Evolutionary conservation across 2,113 vertebrate species (phyloP), one percentile per base, ranked within the genome.

Genomic region (Pipra filicauda): DNA sequence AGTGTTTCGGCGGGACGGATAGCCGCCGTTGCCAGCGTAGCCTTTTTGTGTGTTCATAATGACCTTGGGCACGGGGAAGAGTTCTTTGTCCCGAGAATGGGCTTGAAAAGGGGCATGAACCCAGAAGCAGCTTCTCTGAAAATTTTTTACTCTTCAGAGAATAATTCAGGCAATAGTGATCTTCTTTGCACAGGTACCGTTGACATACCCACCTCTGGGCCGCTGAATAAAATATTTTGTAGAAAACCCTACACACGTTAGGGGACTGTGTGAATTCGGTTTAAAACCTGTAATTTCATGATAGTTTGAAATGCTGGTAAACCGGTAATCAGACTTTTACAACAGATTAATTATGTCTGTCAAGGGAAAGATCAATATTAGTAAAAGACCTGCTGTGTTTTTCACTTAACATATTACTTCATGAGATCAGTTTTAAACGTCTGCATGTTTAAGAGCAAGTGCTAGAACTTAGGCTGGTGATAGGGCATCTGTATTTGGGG

Each of bases 41-140:
- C 72, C 18, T 16, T 9, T 46, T 2, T 6, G 35, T 8, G 21
- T 35, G 58, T 22, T 37, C 3, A 7, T 14, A 1, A 12, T 4
- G 65, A 22, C 43, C 44, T 46, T 17, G 23, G 43, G 15, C 65
- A 26, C 15, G 8, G 11, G 43, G 11, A 24, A 24, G 31, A 18
- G 31, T 18, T 41, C 18, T n/a, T 24, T 46, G 65, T 23, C 48
- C 41, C 6, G 1, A 4, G 31, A 31, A 5, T 2, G 15, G 48
- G 20, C 15, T 48, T 8, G 35, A 1, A 21, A 8, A 5, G 1
- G 18, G 44, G 0, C 37, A 2, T 2, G 2, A 19, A 28, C 48
- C 21, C 8, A 15, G 44, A 8, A 21, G n/a, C 66, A 15, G 39
- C 52, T 61, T 15, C 13, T 33, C n/a, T 30, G 76, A 7, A 30